These are phyloP conservation scores for Axinella damicornis DNA, from an alignment of 37 sponge, comb jelly and placozoan genomes.

Conservation along the genomic window DNA sequence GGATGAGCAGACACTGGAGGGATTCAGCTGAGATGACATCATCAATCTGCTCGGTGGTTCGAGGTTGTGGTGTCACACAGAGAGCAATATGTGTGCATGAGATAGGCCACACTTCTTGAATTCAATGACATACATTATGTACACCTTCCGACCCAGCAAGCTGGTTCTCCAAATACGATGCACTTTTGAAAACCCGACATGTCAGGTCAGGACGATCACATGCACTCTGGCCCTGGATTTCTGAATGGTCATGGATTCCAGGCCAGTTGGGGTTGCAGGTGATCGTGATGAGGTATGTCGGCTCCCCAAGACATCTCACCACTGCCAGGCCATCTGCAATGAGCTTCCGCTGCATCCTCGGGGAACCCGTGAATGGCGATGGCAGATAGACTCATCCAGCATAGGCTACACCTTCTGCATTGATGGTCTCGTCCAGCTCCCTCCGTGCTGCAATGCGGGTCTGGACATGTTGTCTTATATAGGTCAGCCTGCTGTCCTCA, in stretches of 20 bases:
- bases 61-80: background rate
- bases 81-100: slow-evolving; percentile 12
- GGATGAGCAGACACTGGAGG: background rate
- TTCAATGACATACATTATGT: no score
- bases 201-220: slow-evolving; percentile 16
- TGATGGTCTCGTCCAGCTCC: background rate
- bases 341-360: background rate
- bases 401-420: background rate
- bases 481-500: background rate
- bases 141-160: no score
- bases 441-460: background rate
- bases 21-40: background rate
- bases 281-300: slow-evolving; percentile 20
- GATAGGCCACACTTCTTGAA: slow-evolving; percentile 15
- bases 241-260: slow-evolving; percentile 19
- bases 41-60: slow-evolving; percentile 1
- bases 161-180: background rate
- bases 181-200: slow-evolving; percentile 22
- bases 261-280: slow-evolving; percentile 31
- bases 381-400: background rate
- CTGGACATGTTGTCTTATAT: background rate
- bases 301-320: slow-evolving; percentile 15
- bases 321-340: slow-evolving; percentile 15
- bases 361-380: slow-evolving; percentile 4
- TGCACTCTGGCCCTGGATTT: background rate